Evolutionary conservation across 2,797 vertebrate genomes (phyloP).

Genomic region (Helarctos malayanus): DNA sequence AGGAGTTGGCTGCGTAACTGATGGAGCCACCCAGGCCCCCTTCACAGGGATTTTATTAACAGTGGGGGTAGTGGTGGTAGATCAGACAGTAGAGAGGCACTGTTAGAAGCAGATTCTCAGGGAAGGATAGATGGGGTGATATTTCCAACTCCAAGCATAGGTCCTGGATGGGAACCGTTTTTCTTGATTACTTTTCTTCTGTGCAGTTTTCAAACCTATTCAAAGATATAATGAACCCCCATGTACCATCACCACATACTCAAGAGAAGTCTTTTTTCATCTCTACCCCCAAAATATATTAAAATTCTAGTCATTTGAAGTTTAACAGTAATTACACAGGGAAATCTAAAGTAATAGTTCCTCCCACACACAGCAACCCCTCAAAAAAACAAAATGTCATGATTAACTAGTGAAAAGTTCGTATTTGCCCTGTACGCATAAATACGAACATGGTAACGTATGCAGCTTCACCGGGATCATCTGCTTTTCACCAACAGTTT

Average conservation of each 20-base stretch:
- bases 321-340: slow-evolving; percentile 21
- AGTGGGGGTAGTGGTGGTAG: no score
- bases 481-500: neutral
- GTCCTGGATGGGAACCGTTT: neutral
- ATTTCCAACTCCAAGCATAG: neutral
- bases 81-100: neutral
- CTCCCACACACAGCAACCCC: neutral
- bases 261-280: neutral
- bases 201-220: neutral
- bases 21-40: no score
- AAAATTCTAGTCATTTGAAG: slow-evolving; percentile 9
- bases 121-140: no score
- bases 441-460: neutral
- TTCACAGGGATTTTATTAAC: neutral
- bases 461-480: neutral
- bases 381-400: neutral
- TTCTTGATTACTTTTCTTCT: neutral
- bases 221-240: neutral
- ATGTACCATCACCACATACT: no score
- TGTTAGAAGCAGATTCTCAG: neutral
- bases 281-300: neutral
- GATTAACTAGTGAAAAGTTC: neutral
- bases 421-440: neutral
- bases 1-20: neutral
- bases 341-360: slow-evolving; percentile 3